These are phyloP conservation scores for Tetragonula carbonaria DNA, from an alignment of 2,888 invertebrate genomes.

Conservation along the genomic window DNA sequence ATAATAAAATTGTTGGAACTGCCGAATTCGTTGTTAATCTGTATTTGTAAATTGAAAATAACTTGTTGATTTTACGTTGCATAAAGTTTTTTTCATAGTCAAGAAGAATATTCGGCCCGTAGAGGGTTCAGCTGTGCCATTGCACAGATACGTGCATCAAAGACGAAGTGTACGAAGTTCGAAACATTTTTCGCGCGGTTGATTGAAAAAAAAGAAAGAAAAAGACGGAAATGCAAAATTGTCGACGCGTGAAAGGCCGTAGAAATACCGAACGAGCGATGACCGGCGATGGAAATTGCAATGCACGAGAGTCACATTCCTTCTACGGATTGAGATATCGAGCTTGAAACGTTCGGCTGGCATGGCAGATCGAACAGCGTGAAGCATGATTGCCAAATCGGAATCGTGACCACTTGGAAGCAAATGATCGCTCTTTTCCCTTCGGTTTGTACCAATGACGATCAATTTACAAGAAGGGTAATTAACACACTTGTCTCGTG, in stretches of 20 bases:
- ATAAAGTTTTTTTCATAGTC: too few species aligned
- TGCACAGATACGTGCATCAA: too few species aligned
- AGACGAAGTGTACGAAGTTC: too few species aligned
- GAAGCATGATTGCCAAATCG: conserved; percentile 27
- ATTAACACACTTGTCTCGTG: conserved; percentile 1
- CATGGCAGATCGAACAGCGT: neutral
- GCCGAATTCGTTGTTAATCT: too few species aligned
- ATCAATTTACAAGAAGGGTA: too few species aligned
- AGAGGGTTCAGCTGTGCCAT: too few species aligned
- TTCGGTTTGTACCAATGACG: too few species aligned
- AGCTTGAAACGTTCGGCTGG: conserved; percentile 10
- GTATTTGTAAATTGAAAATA: too few species aligned
- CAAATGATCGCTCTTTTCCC: too few species aligned
- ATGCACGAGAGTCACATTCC: conserved; percentile 3
- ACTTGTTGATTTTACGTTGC: too few species aligned
- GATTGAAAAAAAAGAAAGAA: neutral
- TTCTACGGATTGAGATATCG: neutral
- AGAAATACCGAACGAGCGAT: neutral
- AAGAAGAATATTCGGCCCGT: too few species aligned
- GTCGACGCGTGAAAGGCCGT: neutral
- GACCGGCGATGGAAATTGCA: conserved; percentile 4
- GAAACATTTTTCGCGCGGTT: neutral
- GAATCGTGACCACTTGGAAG: conserved; percentile 6
- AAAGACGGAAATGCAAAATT: neutral
- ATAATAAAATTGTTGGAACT: too few species aligned